Conservation (phyloP, 2,888 invertebrate genomes). For the Drosophila phalerata region DNA sequence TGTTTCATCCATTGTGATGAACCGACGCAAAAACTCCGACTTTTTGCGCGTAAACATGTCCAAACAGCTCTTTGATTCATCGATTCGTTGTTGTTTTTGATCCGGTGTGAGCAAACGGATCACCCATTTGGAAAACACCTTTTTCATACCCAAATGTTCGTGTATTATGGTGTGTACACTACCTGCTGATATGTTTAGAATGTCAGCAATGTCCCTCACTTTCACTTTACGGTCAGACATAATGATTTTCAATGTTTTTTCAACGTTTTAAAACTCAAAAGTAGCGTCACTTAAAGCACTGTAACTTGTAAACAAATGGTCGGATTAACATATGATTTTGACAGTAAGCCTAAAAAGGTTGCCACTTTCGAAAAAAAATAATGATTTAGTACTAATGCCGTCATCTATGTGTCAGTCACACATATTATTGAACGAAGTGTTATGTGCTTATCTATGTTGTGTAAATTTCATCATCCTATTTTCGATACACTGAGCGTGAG, state of each 20-base stretch:
- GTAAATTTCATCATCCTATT: no score
- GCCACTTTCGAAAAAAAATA: not conserved
- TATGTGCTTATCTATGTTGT: no score
- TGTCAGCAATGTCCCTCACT: not conserved
- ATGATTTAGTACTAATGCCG: not conserved
- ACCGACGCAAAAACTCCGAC: not conserved
- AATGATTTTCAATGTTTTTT: no score
- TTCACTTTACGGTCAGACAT: no score
- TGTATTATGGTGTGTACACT: not conserved
- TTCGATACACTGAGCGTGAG: no score
- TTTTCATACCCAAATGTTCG: not conserved
- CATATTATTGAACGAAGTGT: no score
- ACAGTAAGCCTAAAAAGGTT: not conserved
- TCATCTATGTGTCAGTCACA: not conserved
- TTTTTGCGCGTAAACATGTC: not conserved
- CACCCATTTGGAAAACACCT: conserved; percentile 1
- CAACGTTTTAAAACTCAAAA: no score
- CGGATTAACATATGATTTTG: not conserved
- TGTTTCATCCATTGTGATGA: not conserved
- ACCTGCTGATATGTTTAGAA: not conserved
- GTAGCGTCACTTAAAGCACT: no score
- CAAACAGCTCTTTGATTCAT: not conserved
- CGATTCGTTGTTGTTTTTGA: not conserved
- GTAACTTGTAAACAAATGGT: no score
- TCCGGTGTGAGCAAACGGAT: not conserved